These are phyloP conservation scores for Acrobasis suavella DNA, from an alignment of 2,888 invertebrate species.

Conservation along the genomic window DNA sequence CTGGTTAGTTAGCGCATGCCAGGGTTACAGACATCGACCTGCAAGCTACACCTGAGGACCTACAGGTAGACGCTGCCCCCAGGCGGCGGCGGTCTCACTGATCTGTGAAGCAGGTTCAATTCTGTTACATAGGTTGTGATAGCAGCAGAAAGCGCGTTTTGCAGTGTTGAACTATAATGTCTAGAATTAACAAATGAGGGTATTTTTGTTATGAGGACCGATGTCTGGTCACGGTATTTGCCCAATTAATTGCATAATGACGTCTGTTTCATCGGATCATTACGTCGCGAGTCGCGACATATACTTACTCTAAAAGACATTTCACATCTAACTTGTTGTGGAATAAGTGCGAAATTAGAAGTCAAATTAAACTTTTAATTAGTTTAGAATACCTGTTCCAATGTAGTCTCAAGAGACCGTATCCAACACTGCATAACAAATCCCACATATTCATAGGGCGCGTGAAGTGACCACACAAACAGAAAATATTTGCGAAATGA, in stretches of 20 bases:
- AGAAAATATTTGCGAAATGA: no score
- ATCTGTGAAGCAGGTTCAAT: constrained; percentile 55
- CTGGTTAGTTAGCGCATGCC: constrained; percentile 33
- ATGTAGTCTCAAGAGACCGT: neutral
- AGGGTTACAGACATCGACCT: constrained; percentile 43
- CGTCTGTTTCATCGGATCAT: no score
- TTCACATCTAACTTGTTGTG: no score
- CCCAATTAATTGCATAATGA: no score
- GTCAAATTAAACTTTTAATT: neutral
- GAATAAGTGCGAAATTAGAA: no score
- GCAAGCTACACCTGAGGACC: constrained; percentile 47
- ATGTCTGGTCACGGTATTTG: no score
- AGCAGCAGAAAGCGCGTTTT: constrained; percentile 1
- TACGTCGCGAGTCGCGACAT: no score
- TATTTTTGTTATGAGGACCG: no score
- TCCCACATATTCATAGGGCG: neutral
- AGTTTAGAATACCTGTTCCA: neutral
- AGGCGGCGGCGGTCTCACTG: constrained; percentile 55
- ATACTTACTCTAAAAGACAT: no score
- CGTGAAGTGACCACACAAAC: constrained; percentile 45
- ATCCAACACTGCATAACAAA: neutral
- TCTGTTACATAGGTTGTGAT: constrained; percentile 2
- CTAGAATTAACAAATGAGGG: no score
- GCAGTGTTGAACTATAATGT: neutral
- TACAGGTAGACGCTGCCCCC: constrained; percentile 60